Evolutionary conservation across 2,888 invertebrate genomes (phyloP), one percentile per base, ranked within the genome.

Genomic region (Amphipoea lucens): DNA sequence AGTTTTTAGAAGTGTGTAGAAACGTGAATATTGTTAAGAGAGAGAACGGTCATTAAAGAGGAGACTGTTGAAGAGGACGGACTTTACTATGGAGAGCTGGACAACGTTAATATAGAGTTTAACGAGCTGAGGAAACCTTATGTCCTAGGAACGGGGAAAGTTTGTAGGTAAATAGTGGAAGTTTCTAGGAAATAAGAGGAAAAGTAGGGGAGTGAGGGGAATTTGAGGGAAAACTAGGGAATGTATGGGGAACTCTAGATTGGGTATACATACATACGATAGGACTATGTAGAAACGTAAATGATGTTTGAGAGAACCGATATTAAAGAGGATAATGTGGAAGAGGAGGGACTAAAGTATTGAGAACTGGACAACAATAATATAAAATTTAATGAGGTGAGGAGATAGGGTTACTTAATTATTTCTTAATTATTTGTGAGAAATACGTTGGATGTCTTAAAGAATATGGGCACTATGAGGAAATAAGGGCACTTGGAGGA

Each of bases 31-130:
- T 45, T 45, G 45, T 45, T 9, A 45, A 45, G 94, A 94, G 62
- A 82, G 90, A 82, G 90, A 7, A 76, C 83, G 0, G 95, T 94
- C 4, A 95, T 97, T 2, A 97, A 97, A 80, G 96, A 97, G 85
- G 97, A 97, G 82, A 97, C 96, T 0, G 97, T 97, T 0, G 97
- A 97, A 78, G 97, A 97, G 60, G 97, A 97, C 66, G 97, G 97
- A 4, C 91, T 97, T 6, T 97, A 95, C 89, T 97, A 97, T 84
- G 97, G 97, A 0, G 97, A 97, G 78, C 91, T 97, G 85, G 96
- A 97, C 68, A 92, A 94, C 57, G 96, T 96, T 14, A 94, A 96
- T 40, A 94, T 96, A 93, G 97, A 45, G 51, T 51, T 51, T 20
- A 54, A 54, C 20, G 60, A 60, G n/a, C 12, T 60, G n/a, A n/a